Base-by-base conservation (phyloP, 2,888 invertebrate genomes). In the Acleris cristana region DNA sequence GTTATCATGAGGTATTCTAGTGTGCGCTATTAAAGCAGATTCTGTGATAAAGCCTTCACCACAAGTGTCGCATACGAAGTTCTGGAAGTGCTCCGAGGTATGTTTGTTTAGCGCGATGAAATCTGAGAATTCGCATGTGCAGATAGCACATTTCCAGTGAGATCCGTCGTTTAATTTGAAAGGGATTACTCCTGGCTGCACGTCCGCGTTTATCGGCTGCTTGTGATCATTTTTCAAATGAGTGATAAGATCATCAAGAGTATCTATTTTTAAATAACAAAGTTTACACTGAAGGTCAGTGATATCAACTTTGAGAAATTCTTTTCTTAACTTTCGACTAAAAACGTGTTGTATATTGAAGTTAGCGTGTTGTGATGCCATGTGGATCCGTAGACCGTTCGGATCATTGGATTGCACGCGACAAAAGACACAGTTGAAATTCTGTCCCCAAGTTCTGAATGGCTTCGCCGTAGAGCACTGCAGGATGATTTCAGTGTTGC, bases 11-110 rank as follows among this genome's bases (percentile, higher is more conserved):
- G 92, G 92, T 65, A 90, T 82, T 58, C 85, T 88, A 0, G 87
- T 84, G 61, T 92, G 92, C 0, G 90, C 87, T 56, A 86, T 81
- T 1, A 92, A 71, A 0, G 89, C 90, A 0, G 87, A 85, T 71
- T 90, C 90, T 0, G 92, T 92, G 1, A 92, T 90, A 54, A 92
- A 92, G 1, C 92, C 92, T 60, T 91, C 90, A 0, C 92, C 92
- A 51, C 92, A 92, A 0, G 92, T 90, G 19, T 91, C 90, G 65
- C 92, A 92, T 0, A 92, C 92, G 71, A 87, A 92, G 67, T 92
- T 92, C 72, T 91, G 90, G 64, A 80, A 92, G 69, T 92, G 92
- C 69, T 89, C 90, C 0, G 88, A 76, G 0, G 92, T 92, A 69
- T 92, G 92, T 34, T 89, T 89, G 69, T 88, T 89, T 18, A 92